Conservation (phyloP, 2,797 vertebrate genomes). For the Poecilia velifera region DNA sequence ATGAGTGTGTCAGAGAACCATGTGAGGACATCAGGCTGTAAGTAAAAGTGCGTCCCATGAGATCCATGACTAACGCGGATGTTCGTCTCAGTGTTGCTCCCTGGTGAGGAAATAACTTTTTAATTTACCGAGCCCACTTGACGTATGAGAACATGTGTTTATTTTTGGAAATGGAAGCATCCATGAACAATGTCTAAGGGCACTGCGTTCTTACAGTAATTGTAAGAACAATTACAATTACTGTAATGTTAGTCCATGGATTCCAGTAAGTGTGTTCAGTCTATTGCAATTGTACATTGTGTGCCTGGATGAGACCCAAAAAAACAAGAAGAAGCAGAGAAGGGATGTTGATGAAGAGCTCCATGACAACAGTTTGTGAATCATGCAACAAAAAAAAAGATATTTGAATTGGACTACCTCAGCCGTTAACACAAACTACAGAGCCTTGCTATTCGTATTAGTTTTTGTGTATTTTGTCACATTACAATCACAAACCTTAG, state of each 20-base stretch:
- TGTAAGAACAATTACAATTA: background rate
- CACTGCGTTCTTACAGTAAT: background rate
- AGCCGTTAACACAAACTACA: background rate
- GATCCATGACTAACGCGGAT: background rate
- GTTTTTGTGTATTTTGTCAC: background rate
- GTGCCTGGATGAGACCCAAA: background rate
- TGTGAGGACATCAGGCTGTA: background rate
- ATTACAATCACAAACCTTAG: background rate
- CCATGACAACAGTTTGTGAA: background rate
- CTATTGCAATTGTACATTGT: background rate
- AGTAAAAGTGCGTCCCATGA: conserved; percentile 2
- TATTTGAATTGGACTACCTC: too few relatives aligned
- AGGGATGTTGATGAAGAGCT: background rate
- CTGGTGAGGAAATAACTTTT: conserved; percentile 14
- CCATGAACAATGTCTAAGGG: background rate
- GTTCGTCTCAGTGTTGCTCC: background rate
- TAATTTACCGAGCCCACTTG: conserved; percentile 35
- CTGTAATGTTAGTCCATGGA: background rate
- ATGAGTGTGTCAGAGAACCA: conserved; percentile 9
- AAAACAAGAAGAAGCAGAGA: background rate
- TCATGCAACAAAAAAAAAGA: background rate
- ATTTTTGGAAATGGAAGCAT: background rate
- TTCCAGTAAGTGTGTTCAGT: background rate
- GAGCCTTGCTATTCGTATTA: background rate
- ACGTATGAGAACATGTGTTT: conserved; percentile 7